phyloP scores from a whole-genome alignment of 2,113 vertebrate genomes.

The Pollimyrus isidori region DNA sequence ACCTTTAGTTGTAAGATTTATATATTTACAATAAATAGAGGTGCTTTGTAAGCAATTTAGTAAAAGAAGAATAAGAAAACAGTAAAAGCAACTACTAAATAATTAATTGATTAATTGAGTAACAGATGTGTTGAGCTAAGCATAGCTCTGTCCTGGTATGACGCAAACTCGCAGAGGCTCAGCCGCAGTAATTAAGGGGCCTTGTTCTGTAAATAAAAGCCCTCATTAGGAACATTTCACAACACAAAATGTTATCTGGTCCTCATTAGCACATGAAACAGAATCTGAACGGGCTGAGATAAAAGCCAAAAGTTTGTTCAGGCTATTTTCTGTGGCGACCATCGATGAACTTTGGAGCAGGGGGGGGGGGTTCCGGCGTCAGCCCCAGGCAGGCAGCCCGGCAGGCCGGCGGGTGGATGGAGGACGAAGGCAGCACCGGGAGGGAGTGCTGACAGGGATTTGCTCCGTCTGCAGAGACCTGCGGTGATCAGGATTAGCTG shows the following conservation, averaged over 20 bases:
- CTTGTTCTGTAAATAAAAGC: slow-evolving; percentile 2
- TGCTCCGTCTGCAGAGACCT: not conserved
- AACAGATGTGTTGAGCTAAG: not conserved
- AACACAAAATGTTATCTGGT: not conserved
- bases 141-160: no score
- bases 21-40: not conserved
- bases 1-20: not conserved
- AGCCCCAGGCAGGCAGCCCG: not conserved
- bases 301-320: not conserved
- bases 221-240: not conserved
- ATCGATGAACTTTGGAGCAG: no score
- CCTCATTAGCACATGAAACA: not conserved
- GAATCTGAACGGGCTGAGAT: not conserved
- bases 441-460: not conserved
- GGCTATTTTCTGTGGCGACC: not conserved
- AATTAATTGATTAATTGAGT: not conserved
- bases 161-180: not conserved
- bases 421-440: not conserved
- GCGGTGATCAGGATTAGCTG: not conserved
- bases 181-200: not conserved
- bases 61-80: not conserved
- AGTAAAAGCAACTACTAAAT: not conserved
- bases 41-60: not conserved
- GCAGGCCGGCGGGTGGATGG: not conserved
- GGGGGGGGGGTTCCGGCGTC: not conserved